Conservation (phyloP, 1,140 invertebrate genomes). For the Chironomus striatipennis region DNA sequence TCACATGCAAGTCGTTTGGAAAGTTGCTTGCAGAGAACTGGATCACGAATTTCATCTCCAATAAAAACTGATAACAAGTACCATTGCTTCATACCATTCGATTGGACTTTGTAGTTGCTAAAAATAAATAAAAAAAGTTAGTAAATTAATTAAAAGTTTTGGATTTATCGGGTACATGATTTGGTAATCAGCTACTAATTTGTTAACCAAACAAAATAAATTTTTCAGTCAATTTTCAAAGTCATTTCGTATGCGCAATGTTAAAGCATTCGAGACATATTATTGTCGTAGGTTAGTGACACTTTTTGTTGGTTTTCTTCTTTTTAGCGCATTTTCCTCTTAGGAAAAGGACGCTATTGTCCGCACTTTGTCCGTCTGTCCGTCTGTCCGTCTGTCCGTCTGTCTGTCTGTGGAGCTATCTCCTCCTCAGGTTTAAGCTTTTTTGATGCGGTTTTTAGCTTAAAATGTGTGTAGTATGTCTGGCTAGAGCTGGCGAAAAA, state of each 20-base stretch:
- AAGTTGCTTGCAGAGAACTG: conserved; percentile 64
- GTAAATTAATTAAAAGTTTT: background rate
- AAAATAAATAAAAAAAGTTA: conserved; percentile 29
- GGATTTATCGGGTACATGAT: background rate
- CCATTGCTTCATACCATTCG: conserved; percentile 63
- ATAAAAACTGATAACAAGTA: conserved; percentile 74
- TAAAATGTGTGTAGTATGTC: too few species aligned
- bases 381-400: too few species aligned
- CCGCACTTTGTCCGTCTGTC: too few species aligned
- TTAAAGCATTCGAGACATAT: background rate
- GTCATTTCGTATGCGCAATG: background rate
- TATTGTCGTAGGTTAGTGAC: background rate
- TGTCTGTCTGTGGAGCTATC: too few species aligned
- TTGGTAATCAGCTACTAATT: too few species aligned
- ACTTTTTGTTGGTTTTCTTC: background rate
- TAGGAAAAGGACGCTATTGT: too few species aligned
- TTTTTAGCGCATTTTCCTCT: too few species aligned
- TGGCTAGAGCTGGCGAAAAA: too few species aligned
- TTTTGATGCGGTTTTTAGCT: too few species aligned
- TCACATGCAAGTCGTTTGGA: conserved; percentile 51
- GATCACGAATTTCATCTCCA: conserved; percentile 69
- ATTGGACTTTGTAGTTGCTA: conserved; percentile 66
- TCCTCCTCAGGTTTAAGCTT: too few species aligned
- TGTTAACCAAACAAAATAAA: too few species aligned
- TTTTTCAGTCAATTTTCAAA: too few species aligned